These are phyloP conservation scores for Phrynocephalus versicolor DNA, from an alignment of 2,113 vertebrate genomes.

Conservation along the genomic window DNA sequence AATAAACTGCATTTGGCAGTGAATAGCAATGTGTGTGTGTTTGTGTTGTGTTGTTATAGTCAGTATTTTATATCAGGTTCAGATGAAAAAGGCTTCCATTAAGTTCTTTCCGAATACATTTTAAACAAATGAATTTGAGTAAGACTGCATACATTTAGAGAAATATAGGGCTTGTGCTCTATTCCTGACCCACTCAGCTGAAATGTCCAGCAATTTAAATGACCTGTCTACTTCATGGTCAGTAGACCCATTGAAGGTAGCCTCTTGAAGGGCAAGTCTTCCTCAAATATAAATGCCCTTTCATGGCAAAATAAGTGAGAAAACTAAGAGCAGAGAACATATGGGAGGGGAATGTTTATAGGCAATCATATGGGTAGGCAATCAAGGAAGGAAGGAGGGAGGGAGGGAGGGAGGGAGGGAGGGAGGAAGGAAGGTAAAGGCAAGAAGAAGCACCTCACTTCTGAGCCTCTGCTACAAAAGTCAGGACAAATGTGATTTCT, in stretches of 20 bases:
- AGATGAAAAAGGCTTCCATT: slow-evolving; percentile 62
- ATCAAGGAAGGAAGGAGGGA: background rate
- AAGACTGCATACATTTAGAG: slow-evolving; percentile 63
- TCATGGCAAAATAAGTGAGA: background rate
- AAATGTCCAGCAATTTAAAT: slow-evolving; percentile 27
- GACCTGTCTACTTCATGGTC: background rate
- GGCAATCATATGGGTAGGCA: background rate
- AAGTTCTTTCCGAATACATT: background rate
- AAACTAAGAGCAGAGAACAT: background rate
- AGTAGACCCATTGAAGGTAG: background rate
- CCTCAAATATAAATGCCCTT: background rate
- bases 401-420: background rate
- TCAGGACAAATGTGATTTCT: background rate
- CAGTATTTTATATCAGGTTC: slow-evolving; percentile 62
- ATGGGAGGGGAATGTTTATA: too few species aligned
- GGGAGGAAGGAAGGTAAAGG: background rate
- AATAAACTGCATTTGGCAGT: slow-evolving; percentile 58
- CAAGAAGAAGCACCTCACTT: slow-evolving; percentile 31
- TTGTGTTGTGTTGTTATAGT: too few species aligned
- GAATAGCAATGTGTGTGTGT: too few species aligned
- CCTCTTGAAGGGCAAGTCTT: background rate
- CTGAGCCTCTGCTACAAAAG: slow-evolving; percentile 15
- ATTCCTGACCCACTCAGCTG: slow-evolving; percentile 19
- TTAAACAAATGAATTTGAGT: slow-evolving; percentile 60
- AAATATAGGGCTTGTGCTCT: slow-evolving; percentile 54